A percentile compares a stretch with the other conserved stretches of the same genome.
Conservation (phyloP, 2,113 vertebrate species). For the Carettochelys insculpta region DNA sequence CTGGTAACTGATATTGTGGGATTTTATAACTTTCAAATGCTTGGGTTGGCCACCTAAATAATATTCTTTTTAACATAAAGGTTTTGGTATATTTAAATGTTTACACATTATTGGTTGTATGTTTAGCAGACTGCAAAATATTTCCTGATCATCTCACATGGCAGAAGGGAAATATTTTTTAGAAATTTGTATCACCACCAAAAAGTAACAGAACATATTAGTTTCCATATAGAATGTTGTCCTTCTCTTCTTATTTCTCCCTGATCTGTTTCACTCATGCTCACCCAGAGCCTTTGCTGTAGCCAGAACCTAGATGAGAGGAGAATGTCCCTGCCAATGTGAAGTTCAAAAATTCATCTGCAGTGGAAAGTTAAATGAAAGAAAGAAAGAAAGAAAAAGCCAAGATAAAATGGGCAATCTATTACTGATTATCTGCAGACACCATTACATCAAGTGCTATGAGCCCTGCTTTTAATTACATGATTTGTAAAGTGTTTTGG, state of each 20-base stretch:
- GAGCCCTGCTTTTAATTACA: constrained; percentile 54
- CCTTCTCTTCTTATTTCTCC: background rate
- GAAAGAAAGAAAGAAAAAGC: constrained; percentile 14
- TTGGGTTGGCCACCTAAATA: background rate
- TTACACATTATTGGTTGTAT: background rate
- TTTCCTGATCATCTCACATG: background rate
- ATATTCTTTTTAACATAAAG: background rate
- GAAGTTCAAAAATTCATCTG: constrained; percentile 60
- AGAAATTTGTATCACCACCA: background rate
- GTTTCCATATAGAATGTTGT: background rate
- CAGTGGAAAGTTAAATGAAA: constrained; percentile 26
- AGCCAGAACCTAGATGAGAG: constrained; percentile 13
- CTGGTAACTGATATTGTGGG: background rate
- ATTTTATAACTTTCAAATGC: background rate
- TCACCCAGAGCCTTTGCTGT: constrained; percentile 15
- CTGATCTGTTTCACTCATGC: background rate
- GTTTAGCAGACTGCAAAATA: background rate
- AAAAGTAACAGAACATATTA: background rate
- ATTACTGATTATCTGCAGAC: constrained; percentile 69
- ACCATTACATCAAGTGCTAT: constrained; percentile 60
- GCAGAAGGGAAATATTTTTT: background rate
- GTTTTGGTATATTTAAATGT: background rate
- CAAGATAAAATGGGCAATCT: constrained; percentile 64
- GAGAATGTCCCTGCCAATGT: background rate
- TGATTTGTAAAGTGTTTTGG: constrained; percentile 54